Percentiles rank a stretch among this genome's conserved stretches.
Evolutionary conservation across 1,140 invertebrate genomes (phyloP).

Genomic region (Hylaeus volcanicus): DNA sequence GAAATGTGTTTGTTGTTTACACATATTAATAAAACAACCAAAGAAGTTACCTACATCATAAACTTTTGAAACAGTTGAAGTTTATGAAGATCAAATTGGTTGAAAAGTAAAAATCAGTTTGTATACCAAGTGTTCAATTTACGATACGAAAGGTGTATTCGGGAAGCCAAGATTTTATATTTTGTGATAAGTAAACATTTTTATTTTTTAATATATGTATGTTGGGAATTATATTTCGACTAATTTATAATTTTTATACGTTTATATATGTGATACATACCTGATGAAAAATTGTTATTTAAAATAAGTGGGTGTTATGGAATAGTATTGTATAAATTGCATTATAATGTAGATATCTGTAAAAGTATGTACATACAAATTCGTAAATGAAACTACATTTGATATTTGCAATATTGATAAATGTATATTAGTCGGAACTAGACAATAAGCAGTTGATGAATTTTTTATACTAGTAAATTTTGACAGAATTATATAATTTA

Average conservation of each 20-base stretch:
- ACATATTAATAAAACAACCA: slow-evolving; percentile 29
- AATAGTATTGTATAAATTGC: not conserved
- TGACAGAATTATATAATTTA: slow-evolving; percentile 32
- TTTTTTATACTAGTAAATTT: not conserved
- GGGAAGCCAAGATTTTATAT: slow-evolving; percentile 54
- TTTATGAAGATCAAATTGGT: not conserved
- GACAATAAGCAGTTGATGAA: not conserved
- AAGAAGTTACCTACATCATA: slow-evolving; percentile 45
- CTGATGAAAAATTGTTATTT: slow-evolving; percentile 7
- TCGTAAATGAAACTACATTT: slow-evolving; percentile 5
- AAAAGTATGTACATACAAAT: slow-evolving; percentile 15
- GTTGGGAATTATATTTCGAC: too few species aligned
- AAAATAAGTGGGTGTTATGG: not conserved
- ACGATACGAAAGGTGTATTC: slow-evolving; percentile 32
- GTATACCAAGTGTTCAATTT: slow-evolving; percentile 1
- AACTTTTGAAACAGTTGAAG: not conserved
- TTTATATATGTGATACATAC: slow-evolving; percentile 1
- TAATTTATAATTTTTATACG: slow-evolving; percentile 20
- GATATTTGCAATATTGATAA: not conserved
- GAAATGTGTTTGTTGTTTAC: not conserved
- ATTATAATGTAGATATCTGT: slow-evolving; percentile 10
- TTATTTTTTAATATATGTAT: slow-evolving; percentile 1
- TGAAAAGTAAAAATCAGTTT: not conserved
- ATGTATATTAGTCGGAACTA: not conserved
- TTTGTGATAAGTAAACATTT: slow-evolving; percentile 20